Evolutionary conservation across 2,113 vertebrate genomes (phyloP), one percentile per base, ranked within the genome.

Genomic region (Hiodon alosoides): DNA sequence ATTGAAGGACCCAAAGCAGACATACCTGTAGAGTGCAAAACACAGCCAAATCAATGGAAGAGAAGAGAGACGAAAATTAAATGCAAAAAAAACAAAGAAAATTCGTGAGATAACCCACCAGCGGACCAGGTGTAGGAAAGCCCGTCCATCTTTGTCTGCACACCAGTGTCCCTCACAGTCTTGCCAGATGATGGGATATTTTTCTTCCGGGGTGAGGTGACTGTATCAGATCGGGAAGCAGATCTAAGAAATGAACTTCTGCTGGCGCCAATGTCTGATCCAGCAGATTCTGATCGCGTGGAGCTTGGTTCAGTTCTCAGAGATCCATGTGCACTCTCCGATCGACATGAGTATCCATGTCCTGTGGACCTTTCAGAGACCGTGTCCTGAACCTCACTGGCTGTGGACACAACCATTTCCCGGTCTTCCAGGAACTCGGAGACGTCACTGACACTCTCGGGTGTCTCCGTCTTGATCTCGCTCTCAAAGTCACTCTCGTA

Each of bases 401-500:
- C 59, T 1, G 82, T 74, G 0, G 82, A 87, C 1, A 11, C 48
- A n/a, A 69, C 73, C 17, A 69, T 67, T n/a, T 55, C 74, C 4
- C 74, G 71, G 50, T 17, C 80, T 3, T 75, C 86, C 57, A 93
- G 79, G 60, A 66, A 69, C 81, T 95, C 94, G 0, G 91, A 94
- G 62, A 94, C 84, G 75, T 91, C 87, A 0, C 81, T 83, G 9
- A 59, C 68, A 31, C 82, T 87, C 16, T 50, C 60, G 7, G 82
- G 84, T 0, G 67, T 76, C 17, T 84, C 86, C 0, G 80, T 82
- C 51, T 59, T 67, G 74, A 82, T 84, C 69, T 82, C 83, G 8
- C 86, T 91, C 66, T 92, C 90, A 80, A 91, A 90, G 76, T 92
- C 89, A 66, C 87, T 92, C 59, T 86, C 81, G 10, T 91, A 92